These are phyloP conservation scores for Dryococelus australis DNA, from an alignment of 2,888 invertebrate species.

Conservation along the genomic window DNA sequence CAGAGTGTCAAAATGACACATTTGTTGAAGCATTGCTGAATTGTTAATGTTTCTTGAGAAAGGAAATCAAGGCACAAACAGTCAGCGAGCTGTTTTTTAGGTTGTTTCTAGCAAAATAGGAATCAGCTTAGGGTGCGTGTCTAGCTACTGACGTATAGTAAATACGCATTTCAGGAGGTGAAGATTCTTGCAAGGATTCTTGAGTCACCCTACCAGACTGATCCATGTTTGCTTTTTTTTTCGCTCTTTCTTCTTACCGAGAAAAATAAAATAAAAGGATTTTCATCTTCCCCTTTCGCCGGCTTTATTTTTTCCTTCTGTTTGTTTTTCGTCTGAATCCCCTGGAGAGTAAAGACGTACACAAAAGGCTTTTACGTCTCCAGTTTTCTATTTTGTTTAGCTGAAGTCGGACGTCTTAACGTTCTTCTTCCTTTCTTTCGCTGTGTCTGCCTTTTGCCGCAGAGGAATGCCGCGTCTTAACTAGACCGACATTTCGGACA, in stretches of 20 bases:
- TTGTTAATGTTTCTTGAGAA: too few relatives aligned
- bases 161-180: not conserved
- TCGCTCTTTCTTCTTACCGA: not conserved
- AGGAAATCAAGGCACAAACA: too few relatives aligned
- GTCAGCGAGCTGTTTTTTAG: too few relatives aligned
- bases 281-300: not conserved
- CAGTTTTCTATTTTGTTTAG: constrained; percentile 4
- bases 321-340: constrained; percentile 1
- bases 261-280: not conserved
- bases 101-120: not conserved
- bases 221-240: not conserved
- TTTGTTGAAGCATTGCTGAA: too few relatives aligned
- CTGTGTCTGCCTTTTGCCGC: not conserved
- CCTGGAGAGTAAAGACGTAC: not conserved
- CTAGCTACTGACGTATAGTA: not conserved
- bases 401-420: not conserved
- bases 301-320: not conserved
- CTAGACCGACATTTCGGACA: not conserved
- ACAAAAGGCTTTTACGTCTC: constrained; percentile 11
- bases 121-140: not conserved
- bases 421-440: not conserved
- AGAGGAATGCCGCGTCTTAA: not conserved
- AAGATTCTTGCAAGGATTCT: not conserved
- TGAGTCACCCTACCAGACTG: not conserved
- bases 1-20: too few relatives aligned